Evolutionary conservation across 2,113 vertebrate species (phyloP).

Genomic region (Osmerus mordax): DNA sequence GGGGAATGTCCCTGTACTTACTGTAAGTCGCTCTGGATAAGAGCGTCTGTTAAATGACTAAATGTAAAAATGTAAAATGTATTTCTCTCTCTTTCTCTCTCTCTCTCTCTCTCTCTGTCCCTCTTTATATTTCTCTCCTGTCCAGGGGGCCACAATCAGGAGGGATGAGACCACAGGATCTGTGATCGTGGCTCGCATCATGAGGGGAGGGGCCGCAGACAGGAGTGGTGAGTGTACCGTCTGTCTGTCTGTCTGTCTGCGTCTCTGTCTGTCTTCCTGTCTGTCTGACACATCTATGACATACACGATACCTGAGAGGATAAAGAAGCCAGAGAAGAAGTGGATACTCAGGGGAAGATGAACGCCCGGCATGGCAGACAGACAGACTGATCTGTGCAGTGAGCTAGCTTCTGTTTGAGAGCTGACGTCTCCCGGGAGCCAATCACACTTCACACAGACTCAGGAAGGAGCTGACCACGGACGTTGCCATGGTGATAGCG

Average conservation of each 20-base stretch:
- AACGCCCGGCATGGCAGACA: conserved; percentile 5
- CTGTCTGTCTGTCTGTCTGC: neutral
- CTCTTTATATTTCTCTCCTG: conserved; percentile 13
- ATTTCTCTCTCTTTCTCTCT: neutral
- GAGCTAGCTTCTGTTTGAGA: neutral
- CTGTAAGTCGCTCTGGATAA: no score
- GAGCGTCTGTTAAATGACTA: no score
- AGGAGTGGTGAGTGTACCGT: conserved; percentile 77
- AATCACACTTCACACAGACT: conserved; percentile 29
- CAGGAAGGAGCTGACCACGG: conserved; percentile 29
- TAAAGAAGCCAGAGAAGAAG: conserved; percentile 4
- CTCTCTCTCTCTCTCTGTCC: conserved; percentile 1
- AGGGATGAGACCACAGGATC: conserved; percentile 85
- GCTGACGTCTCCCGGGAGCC: conserved; percentile 26
- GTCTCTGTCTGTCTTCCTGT: neutral
- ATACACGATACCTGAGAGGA: neutral
- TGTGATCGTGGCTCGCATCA: conserved; percentile 90
- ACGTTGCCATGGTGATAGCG: conserved; percentile 40
- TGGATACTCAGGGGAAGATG: neutral
- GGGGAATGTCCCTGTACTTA: no score
- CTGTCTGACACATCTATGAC: neutral
- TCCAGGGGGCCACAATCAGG: conserved; percentile 92
- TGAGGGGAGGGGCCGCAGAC: conserved; percentile 93
- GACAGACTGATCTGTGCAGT: conserved; percentile 4
- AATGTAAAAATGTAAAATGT: no score